Percentiles rank a stretch among this genome's conserved stretches.
phyloP scores from a whole-genome alignment of 2,888 invertebrate species.

The Athalia rosae region DNA sequence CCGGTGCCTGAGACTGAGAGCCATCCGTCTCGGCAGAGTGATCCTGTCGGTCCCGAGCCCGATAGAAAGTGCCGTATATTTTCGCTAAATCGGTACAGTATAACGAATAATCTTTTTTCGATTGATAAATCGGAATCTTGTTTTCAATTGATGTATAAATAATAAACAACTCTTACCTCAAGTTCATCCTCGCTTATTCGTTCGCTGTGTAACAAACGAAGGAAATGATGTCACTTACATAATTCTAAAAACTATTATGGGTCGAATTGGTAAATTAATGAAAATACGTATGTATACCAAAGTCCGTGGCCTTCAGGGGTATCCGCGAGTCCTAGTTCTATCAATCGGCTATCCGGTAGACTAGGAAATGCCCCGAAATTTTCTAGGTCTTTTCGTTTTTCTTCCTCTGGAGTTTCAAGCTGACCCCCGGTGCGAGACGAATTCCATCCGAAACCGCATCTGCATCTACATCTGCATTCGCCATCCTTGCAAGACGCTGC shows the following conservation, averaged over 20 bases:
- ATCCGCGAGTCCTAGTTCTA: conserved; percentile 62
- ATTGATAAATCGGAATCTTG: no score
- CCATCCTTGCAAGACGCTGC: conserved; percentile 50
- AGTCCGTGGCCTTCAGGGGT: conserved; percentile 57
- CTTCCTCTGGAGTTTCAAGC: conserved; percentile 46
- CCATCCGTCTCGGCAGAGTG: conserved; percentile 63
- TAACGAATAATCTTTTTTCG: no score
- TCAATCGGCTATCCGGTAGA: conserved; percentile 60
- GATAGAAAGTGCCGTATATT: conserved; percentile 67
- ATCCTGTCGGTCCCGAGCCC: conserved; percentile 66
- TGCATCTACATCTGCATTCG: conserved; percentile 46
- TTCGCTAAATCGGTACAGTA: conserved; percentile 59
- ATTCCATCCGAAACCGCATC: conserved; percentile 43
- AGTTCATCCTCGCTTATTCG: conserved; percentile 63
- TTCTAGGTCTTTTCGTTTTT: conserved; percentile 50
- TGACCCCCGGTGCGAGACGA: conserved; percentile 3
- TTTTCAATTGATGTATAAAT: no score
- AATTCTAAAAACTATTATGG: background rate
- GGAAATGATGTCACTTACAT: background rate
- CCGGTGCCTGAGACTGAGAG: conserved; percentile 65
- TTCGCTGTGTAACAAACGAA: conserved; percentile 55
- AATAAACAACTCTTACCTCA: conserved; percentile 59
- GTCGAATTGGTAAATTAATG: background rate
- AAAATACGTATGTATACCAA: conserved; percentile 53
- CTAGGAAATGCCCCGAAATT: conserved; percentile 63